Evolutionary conservation across 2,888 invertebrate species (phyloP).

Genomic region (Bugula neritina): DNA sequence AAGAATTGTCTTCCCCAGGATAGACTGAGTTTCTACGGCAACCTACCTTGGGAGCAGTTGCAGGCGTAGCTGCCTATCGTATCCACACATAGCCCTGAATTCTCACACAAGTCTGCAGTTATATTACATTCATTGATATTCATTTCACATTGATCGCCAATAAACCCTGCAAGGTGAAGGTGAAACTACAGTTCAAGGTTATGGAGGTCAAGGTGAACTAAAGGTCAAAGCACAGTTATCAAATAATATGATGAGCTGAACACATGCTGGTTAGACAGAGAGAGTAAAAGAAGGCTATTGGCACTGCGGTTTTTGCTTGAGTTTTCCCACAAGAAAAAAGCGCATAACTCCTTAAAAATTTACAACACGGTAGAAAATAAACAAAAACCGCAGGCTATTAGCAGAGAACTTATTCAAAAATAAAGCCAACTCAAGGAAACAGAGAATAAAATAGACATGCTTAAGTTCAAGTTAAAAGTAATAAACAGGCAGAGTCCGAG

Average conservation of each 20-base stretch:
- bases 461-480: too few species aligned
- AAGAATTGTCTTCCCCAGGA: too few species aligned
- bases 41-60: neutral
- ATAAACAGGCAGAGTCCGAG: too few species aligned
- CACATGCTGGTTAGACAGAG: neutral
- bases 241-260: neutral
- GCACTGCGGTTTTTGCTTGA: neutral
- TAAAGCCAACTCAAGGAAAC: too few species aligned
- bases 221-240: slow-evolving; percentile 30
- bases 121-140: slow-evolving; percentile 26
- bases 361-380: too few species aligned
- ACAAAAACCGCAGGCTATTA: too few species aligned
- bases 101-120: neutral
- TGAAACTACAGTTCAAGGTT: slow-evolving; percentile 28
- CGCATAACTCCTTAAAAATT: too few species aligned
- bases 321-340: too few species aligned
- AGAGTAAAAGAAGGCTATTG: neutral
- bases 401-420: too few species aligned
- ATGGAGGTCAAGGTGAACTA: slow-evolving; percentile 33
- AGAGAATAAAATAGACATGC: too few species aligned
- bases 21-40: too few species aligned
- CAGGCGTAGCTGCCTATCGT: neutral
- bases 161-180: slow-evolving; percentile 14
- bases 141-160: slow-evolving; percentile 24
- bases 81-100: neutral